Percentiles rank a stretch among this genome's conserved stretches.
Evolutionary conservation across 2,797 vertebrate species (phyloP).

Genomic region (Takifugu ocellatus): DNA sequence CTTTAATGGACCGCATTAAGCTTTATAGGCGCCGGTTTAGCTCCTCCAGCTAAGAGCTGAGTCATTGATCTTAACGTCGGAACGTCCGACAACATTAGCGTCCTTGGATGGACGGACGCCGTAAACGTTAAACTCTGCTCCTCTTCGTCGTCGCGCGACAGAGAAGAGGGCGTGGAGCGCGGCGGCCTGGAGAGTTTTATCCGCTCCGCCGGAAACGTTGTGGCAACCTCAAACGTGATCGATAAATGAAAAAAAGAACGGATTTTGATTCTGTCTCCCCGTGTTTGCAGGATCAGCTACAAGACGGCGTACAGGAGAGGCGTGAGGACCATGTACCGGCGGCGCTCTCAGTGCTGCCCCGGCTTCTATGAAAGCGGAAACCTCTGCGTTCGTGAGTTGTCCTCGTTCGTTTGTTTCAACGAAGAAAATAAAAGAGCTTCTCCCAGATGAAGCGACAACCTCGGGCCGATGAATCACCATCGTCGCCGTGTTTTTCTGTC

Average conservation of each 20-base stretch:
- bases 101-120: constrained; percentile 42
- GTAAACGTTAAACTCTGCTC: constrained; percentile 6
- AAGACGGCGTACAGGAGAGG: constrained; percentile 90
- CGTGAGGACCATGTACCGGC: constrained; percentile 89
- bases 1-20: constrained; percentile 63
- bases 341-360: constrained; percentile 91
- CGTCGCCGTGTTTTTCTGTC: constrained; percentile 26
- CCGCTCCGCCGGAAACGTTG: too few species aligned
- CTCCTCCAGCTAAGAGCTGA: constrained; percentile 39
- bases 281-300: constrained; percentile 85
- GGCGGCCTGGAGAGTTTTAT: too few species aligned
- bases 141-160: background rate
- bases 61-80: constrained; percentile 29
- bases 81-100: constrained; percentile 44
- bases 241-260: background rate
- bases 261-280: background rate
- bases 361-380: constrained; percentile 89
- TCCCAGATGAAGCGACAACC: too few species aligned
- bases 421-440: background rate
- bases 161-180: too few species aligned
- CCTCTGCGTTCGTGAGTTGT: constrained; percentile 80
- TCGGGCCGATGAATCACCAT: too few species aligned
- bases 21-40: constrained; percentile 54
- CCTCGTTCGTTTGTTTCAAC: background rate
- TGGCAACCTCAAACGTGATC: too few species aligned